Conservation (phyloP, 2,797 vertebrate species). For the Anguilla pacifica region DNA sequence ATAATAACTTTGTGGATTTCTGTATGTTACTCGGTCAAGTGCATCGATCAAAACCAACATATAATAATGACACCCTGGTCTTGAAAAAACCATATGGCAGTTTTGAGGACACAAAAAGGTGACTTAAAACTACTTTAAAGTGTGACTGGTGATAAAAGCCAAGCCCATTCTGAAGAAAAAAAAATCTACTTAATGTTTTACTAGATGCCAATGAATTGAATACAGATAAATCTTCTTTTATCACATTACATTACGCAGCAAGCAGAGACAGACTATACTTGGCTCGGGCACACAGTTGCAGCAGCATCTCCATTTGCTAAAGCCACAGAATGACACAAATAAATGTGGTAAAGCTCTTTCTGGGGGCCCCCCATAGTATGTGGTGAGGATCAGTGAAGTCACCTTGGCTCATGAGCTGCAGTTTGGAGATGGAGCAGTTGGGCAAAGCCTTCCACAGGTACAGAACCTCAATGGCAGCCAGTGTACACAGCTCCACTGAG, state of each 20-base stretch:
- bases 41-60: neutral
- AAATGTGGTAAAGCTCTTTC: neutral
- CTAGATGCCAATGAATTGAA: neutral
- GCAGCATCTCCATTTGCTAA: too few relatives aligned
- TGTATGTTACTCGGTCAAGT: too few relatives aligned
- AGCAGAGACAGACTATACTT: neutral
- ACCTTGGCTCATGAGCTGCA: constrained; percentile 95
- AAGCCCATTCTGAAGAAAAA: neutral
- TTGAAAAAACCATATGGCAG: neutral
- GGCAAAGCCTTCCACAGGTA: constrained; percentile 97
- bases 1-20: too few relatives aligned
- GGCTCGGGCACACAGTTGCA: neutral
- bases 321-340: too few relatives aligned
- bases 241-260: neutral
- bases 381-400: neutral
- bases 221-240: neutral
- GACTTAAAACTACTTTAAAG: too few relatives aligned
- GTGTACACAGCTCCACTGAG: constrained; percentile 85
- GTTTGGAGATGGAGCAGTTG: constrained; percentile 89
- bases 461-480: constrained; percentile 92
- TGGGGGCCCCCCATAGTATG: neutral
- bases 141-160: neutral
- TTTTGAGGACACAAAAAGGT: neutral
- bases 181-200: neutral
- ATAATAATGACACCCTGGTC: too few relatives aligned